Base-by-base conservation (phyloP, 2,797 vertebrate species). In the Cirrhinus mrigala region DNA sequence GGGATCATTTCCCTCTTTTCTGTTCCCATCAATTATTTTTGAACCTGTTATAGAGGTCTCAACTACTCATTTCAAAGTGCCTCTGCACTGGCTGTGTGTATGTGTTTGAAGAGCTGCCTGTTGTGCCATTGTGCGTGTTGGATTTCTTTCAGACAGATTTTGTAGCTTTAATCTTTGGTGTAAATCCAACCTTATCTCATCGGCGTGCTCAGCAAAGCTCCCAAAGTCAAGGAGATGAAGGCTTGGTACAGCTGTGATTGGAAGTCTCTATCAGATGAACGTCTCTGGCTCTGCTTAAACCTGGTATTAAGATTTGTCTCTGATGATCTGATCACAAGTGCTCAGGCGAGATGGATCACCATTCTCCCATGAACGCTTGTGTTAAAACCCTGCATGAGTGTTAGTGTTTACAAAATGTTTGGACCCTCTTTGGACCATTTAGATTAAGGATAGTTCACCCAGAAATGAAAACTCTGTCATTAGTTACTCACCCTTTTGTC, bases 111-210 rank as follows among this genome's bases (percentile, higher is more conserved):
- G 7, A 37, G 14, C 22, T 48, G 58, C 40, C 22, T 37, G 24
- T 78, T 85, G 86, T 70, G 74, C 37, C 4, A 75, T 90, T 87
- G 76, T 90, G 86, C 89, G 83, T 79, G 86, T 22, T 91, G 90
- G 90, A 91, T 89, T 91, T 91, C 86, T 90, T 92, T 89, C 91
- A 92, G 89, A 85, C 91, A 90, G 91, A 92, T 92, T 93, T 93
- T 88, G 83, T 86, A 83, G 89, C 86, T 91, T 85, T 93, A 94
- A 94, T 93, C 91, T 93, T 91, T 86, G 84, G 80, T 93, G 92
- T 91, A 93, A 95, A 93, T 92, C 92, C 86, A 9, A 83, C 90
- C 89, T 94, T 91, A 92, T 93, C 90, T 90, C 86, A 88, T 84
- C 87, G 85, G 87, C 82, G 76, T 37, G 89, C 90, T 89, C 83